phyloP scores from a whole-genome alignment of 2,113 vertebrate genomes.

The Athene noctua region DNA sequence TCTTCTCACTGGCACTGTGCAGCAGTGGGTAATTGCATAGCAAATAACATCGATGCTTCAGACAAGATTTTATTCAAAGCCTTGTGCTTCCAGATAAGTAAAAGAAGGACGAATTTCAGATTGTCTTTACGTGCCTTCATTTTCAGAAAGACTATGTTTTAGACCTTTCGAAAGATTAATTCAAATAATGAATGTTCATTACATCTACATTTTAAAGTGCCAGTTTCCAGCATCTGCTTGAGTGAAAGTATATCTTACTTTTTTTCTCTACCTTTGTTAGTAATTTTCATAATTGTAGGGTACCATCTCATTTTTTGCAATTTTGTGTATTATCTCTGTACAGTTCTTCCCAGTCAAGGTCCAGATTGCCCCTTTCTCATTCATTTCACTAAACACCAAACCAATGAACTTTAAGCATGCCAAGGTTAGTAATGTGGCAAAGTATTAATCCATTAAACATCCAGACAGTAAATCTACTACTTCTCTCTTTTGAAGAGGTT shows the following conservation, averaged over 20 bases:
- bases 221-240: not conserved
- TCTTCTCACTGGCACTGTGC: not conserved
- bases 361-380: not conserved
- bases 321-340: not conserved
- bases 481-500: not conserved
- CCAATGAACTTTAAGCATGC: conserved; percentile 13
- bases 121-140: not conserved
- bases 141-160: not conserved
- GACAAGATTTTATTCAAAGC: not conserved
- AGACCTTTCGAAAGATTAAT: not conserved
- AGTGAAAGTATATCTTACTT: not conserved
- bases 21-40: not conserved
- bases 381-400: conserved; percentile 18
- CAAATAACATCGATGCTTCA: not conserved
- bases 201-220: not conserved
- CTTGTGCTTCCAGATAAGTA: not conserved
- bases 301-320: not conserved
- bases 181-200: not conserved
- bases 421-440: conserved; percentile 16
- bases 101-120: not conserved
- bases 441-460: conserved; percentile 23
- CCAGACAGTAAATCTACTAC: not conserved
- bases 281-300: not conserved
- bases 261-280: not conserved
- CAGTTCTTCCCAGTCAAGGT: not conserved